A percentile compares a stretch with the other conserved stretches of the same genome.
Evolutionary conservation across 2,113 vertebrate species (phyloP).

Genomic region (Dermatemys mawii): DNA sequence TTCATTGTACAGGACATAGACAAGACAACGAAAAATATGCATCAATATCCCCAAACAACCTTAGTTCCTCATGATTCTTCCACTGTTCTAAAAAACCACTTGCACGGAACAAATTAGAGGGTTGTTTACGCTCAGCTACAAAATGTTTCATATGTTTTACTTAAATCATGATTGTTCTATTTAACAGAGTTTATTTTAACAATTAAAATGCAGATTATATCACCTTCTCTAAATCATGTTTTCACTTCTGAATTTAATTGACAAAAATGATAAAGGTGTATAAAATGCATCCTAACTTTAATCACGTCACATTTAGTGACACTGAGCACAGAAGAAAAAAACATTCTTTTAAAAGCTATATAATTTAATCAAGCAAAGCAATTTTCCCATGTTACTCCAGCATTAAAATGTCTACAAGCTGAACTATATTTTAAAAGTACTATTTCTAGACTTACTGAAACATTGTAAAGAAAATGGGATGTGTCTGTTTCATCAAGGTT

Average conservation of each 20-base stretch:
- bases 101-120: not conserved
- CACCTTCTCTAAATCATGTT: conserved; percentile 21
- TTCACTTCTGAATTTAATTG: conserved; percentile 36
- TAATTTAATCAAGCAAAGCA: conserved; percentile 58
- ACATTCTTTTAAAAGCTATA: conserved; percentile 10
- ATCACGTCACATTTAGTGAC: conserved; percentile 15
- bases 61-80: not conserved
- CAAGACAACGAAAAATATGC: not conserved
- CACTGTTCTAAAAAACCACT: rapidly evolving
- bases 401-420: conserved; percentile 12
- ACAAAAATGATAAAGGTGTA: conserved; percentile 13
- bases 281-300: conserved; percentile 28
- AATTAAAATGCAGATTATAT: conserved; percentile 15
- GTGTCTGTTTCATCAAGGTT: conserved; percentile 9
- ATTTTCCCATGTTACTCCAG: conserved; percentile 7
- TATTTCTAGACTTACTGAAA: conserved; percentile 25
- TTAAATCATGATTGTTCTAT: not conserved
- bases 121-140: not conserved
- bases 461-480: conserved; percentile 30
- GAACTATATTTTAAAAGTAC: conserved; percentile 35
- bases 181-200: conserved; percentile 35
- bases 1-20: not conserved
- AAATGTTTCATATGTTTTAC: not conserved
- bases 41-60: not conserved
- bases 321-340: conserved; percentile 25